Evolutionary conservation across 37 sponge, comb jelly and placozoan genomes (phyloP).

Genomic region (Trichoplax adhaerens): DNA sequence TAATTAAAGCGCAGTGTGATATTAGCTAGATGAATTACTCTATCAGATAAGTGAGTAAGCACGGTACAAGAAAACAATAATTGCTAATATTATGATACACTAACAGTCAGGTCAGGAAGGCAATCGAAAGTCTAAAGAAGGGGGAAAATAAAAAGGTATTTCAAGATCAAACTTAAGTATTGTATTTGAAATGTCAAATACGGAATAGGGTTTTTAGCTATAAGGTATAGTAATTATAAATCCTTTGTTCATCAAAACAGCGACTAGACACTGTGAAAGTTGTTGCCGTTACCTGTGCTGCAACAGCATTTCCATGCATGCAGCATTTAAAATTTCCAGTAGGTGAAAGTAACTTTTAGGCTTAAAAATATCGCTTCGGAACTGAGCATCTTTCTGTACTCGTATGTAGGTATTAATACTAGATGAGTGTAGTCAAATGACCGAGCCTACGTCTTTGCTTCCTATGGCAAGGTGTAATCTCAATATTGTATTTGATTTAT

Average conservation of each 20-base stretch:
- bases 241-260: neutral
- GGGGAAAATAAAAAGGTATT: slow-evolving; percentile 14
- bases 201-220: too few relatives aligned
- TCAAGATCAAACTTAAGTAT: neutral
- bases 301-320: slow-evolving; percentile 8
- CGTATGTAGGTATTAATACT: neutral
- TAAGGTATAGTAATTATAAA: too few relatives aligned
- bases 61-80: too few relatives aligned
- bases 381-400: too few relatives aligned
- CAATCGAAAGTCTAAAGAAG: slow-evolving; percentile 14
- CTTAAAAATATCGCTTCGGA: too few relatives aligned
- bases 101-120: slow-evolving; percentile 13
- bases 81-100: neutral
- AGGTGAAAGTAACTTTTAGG: neutral
- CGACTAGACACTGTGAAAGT: slow-evolving; percentile 12
- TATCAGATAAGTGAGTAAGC: too few relatives aligned
- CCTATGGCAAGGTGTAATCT: slow-evolving; percentile 10
- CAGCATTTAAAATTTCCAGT: slow-evolving; percentile 5
- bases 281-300: slow-evolving; percentile 20
- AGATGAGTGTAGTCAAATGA: slow-evolving; percentile 27
- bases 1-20: too few relatives aligned
- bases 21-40: too few relatives aligned
- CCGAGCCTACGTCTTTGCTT: slow-evolving; percentile 8
- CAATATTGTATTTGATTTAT: too few relatives aligned
- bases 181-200: neutral